Base-by-base conservation (phyloP, 2,888 invertebrate genomes). In the Drosophila tripunctata region DNA sequence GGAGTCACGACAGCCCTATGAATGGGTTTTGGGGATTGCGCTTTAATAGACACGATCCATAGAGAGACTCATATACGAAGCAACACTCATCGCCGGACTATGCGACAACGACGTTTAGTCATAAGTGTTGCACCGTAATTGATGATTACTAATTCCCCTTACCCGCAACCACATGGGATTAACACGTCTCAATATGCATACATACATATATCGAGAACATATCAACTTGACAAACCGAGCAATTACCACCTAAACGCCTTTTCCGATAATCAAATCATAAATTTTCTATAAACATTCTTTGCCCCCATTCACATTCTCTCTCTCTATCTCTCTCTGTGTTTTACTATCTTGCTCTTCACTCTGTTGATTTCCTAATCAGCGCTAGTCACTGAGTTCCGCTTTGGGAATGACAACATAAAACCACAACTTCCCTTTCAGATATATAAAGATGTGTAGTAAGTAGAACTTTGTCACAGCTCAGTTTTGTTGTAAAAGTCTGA, bases 81-180 rank as follows among this genome's bases (percentile, higher is more conserved):
- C 15, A 8, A 38, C 64, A 84, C 68, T 81, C 87, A 81, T 81
- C 85, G 68, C 5, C 27, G 40, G 56, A 51, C 54, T 62, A 85
- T 81, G 81, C 58, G 35, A 21, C 41, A 21, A 8, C 22, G 33
- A 4, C 35, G 82, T 81, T 81, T 81, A 81, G 87, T 81, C 81
- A 81, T 81, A 81, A 78, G 27, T 68, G 78, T 80, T 58, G 54
- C 84, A 66, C 60, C 45, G 80, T 71, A 76, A 80, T 84, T 68
- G 81, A 65, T 63, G 82, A 81, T 87, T 81, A 85, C 55, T 87
- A 81, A 81, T 77, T 56, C 71, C 44, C 43, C 45, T 8, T n/a
- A n/a, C n/a, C n/a, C n/a, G n/a, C n/a, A n/a, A n/a, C n/a, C n/a
- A n/a, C n/a, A n/a, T n/a, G n/a, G n/a, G n/a, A n/a, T n/a, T n/a